phyloP scores from a whole-genome alignment of 2,888 invertebrate genomes.

The Euspilapteryx auroguttella region DNA sequence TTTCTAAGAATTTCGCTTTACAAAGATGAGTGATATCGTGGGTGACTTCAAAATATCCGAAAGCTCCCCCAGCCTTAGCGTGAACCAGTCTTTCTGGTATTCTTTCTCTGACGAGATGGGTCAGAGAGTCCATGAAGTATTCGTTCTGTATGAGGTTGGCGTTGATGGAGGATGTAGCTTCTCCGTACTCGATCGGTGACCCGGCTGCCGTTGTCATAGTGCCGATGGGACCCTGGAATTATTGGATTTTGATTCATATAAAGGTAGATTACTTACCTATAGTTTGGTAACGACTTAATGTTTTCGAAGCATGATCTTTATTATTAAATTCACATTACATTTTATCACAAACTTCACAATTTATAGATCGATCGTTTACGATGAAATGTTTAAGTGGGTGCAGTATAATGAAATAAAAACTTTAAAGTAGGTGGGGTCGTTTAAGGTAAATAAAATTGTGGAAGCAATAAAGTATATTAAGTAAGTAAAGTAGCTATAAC shows the following conservation, averaged over 20 bases:
- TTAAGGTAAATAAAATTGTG: no score
- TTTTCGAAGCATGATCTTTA: no score
- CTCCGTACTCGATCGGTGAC: constrained; percentile 72
- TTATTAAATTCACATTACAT: no score
- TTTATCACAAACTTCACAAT: no score
- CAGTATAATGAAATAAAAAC: no score
- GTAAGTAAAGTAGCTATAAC: not conserved
- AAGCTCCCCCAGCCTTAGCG: constrained; percentile 89
- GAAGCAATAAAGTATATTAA: no score
- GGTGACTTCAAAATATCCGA: constrained; percentile 82
- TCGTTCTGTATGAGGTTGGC: constrained; percentile 78
- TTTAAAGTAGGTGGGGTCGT: no score
- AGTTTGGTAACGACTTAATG: no score
- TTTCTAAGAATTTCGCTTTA: constrained; percentile 73
- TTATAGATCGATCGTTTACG: no score
- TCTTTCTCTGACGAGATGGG: constrained; percentile 82
- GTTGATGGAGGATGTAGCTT: constrained; percentile 75
- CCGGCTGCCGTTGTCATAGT: constrained; percentile 76
- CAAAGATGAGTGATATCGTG: constrained; percentile 75
- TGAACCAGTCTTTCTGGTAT: constrained; percentile 93
- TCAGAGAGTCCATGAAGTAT: constrained; percentile 70
- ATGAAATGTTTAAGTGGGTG: no score
- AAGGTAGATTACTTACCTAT: no score
- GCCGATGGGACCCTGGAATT: constrained; percentile 47
- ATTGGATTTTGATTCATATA: no score